Evolutionary conservation across 2,797 vertebrate species (phyloP), one percentile per base, ranked within the genome.

Genomic region (Paguma larvata): DNA sequence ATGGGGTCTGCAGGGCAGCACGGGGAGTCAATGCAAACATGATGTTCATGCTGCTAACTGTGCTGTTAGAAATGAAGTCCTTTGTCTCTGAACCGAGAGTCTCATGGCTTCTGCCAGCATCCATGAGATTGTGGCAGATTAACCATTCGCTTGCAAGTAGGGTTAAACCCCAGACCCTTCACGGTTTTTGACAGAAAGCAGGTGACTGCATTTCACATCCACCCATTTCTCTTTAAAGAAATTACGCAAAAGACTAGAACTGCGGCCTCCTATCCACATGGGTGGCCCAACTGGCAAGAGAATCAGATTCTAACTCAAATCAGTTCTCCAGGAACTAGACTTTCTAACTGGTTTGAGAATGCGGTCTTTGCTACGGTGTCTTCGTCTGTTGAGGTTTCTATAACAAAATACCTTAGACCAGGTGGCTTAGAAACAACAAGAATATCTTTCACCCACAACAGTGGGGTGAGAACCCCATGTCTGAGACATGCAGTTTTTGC

Each of bases 181-280:
- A 30, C 15, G 13, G 38, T 21, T 30, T 38, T 38, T 30, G 32
- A 51, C 15, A 27, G 41, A 25, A 23, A 65, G 25, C 19, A 27
- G 53, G 41, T 6, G 18, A 83, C 14, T 41, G 7, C 56, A 23
- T 56, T 82, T 41, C n/a, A 34, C 38, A 11, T 34, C 44, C n/a
- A 25, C 1, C 10, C 12, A 38, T n/a, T 70, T 30, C 15, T n/a
- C 8, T 27, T 41, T 44, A 44, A 1, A 72, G 27, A 65, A 75
- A 53, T 32, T 11, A 87, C n/a, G 6, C 23, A 27, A 53, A 51
- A 75, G 27, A 38, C 19, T 32, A 83, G 5, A 5, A 34, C 4
- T 2, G 4, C 0, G 15, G 2, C 23, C 48, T 78, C 23, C 14
- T 5, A 27, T 10, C 25, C 16, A 14, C 8, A 10, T 1, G 1